phyloP scores from a whole-genome alignment of 2,888 invertebrate genomes.

The Ichneumoninae sp. region DNA sequence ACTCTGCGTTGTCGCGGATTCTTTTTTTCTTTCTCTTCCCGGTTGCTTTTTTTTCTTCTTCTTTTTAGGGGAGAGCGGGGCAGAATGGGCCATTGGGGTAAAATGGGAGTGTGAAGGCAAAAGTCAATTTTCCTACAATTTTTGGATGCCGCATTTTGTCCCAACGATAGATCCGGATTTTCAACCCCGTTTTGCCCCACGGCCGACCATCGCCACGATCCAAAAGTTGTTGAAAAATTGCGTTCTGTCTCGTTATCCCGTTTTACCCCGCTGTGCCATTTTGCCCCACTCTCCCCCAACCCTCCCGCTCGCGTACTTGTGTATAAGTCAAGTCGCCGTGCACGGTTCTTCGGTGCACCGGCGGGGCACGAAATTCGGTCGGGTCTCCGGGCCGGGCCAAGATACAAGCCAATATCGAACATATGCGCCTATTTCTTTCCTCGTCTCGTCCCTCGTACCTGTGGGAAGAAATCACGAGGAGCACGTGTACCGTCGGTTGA shows the following conservation, averaged over 20 bases:
- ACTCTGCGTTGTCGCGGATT: conserved; percentile 19
- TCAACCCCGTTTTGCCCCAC: too few species aligned
- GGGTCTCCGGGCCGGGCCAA: conserved; percentile 1
- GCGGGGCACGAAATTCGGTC: conserved; percentile 23
- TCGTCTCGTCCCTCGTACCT: conserved; percentile 5
- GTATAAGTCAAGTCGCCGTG: conserved; percentile 8
- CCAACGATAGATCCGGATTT: too few species aligned
- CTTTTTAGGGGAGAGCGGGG: neutral
- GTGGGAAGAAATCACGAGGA: conserved; percentile 15
- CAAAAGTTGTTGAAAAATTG: too few species aligned
- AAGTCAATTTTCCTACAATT: too few species aligned
- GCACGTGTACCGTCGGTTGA: neutral
- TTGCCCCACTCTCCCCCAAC: too few species aligned
- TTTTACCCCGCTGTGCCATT: too few species aligned
- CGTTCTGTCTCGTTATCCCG: too few species aligned
- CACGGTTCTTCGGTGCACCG: neutral
- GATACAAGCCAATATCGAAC: conserved; percentile 23
- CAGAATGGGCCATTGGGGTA: too few species aligned
- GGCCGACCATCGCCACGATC: too few species aligned
- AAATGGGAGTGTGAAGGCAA: too few species aligned
- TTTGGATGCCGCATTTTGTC: too few species aligned
- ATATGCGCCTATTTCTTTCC: conserved; percentile 17
- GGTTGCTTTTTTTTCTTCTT: neutral
- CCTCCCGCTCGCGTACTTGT: neutral
- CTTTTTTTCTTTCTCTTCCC: neutral